Evolutionary conservation across 2,888 invertebrate species (phyloP).

Genomic region (Melangyna quadrimaculata): DNA sequence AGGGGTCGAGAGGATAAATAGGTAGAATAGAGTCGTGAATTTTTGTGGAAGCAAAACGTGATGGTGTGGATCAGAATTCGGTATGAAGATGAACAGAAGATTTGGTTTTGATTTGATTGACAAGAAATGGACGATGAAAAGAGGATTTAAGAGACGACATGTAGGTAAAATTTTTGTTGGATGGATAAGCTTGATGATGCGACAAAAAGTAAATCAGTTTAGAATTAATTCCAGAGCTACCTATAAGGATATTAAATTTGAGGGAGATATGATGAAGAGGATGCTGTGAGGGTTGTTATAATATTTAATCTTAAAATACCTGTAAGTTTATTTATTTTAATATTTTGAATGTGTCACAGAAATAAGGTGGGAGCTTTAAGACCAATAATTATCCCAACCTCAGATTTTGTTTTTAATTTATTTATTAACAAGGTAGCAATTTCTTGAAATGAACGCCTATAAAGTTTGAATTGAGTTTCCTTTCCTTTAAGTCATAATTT

Average conservation of each 20-base stretch:
- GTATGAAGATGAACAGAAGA: conserved; percentile 60
- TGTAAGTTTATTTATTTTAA: neutral
- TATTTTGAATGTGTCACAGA: too few species aligned
- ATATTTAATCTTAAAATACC: too few species aligned
- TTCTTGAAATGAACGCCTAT: too few species aligned
- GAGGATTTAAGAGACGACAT: conserved; percentile 25
- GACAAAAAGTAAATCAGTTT: conserved; percentile 30
- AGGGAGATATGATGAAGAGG: too few species aligned
- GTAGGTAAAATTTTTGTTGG: neutral
- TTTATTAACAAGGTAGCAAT: too few species aligned
- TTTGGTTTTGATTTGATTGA: conserved; percentile 70
- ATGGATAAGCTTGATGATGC: neutral
- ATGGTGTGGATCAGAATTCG: conserved; percentile 34
- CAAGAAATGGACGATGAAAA: conserved; percentile 66
- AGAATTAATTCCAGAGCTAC: conserved; percentile 22
- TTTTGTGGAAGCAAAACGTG: neutral
- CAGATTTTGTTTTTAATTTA: too few species aligned
- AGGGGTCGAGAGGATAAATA: conserved; percentile 4
- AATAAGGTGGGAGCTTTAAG: too few species aligned
- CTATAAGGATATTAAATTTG: neutral
- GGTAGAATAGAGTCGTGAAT: too few species aligned
- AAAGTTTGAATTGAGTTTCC: too few species aligned
- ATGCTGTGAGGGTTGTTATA: neutral
- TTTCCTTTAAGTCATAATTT: too few species aligned
- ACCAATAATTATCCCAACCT: too few species aligned